Conservation (phyloP, 2,888 invertebrate species). For the Athripsodes cinereus region DNA sequence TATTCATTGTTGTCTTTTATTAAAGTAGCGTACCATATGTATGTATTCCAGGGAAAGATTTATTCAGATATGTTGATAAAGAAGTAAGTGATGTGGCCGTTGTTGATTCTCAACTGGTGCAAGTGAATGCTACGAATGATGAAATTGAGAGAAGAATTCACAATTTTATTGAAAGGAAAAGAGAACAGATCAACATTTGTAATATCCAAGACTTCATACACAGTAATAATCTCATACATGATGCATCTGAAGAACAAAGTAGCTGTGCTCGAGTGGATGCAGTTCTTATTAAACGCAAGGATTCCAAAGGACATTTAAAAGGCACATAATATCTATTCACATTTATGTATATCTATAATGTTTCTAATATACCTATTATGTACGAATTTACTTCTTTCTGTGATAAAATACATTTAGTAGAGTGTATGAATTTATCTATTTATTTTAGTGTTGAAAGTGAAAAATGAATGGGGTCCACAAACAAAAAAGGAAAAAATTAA, state of each 20-base stretch:
- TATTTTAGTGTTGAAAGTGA: constrained; percentile 58
- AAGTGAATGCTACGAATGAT: constrained; percentile 60
- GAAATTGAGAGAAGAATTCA: constrained; percentile 65
- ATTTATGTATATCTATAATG: neutral
- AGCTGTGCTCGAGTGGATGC: constrained; percentile 75
- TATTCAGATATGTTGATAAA: constrained; percentile 15
- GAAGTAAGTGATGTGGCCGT: neutral
- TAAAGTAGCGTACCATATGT: too few species aligned
- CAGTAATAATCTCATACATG: neutral
- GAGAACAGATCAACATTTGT: constrained; percentile 64
- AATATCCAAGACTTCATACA: constrained; percentile 71
- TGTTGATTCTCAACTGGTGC: constrained; percentile 39
- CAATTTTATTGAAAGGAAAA: constrained; percentile 69
- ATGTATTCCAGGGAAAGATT: constrained; percentile 22
- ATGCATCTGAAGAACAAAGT: constrained; percentile 38
- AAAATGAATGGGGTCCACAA: constrained; percentile 67
- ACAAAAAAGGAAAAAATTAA: constrained; percentile 33
- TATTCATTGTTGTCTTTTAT: neutral
- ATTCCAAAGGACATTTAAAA: constrained; percentile 74
- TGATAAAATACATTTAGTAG: too few species aligned
- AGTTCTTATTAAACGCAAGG: constrained; percentile 61
- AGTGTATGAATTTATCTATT: constrained; percentile 4
- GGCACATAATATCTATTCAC: constrained; percentile 42
- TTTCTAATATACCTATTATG: neutral
- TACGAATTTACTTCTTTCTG: too few species aligned